A percentile compares a stretch with the other conserved stretches of the same genome.
These are phyloP conservation scores for Recurvirostra avosetta DNA, from an alignment of 2,113 vertebrate genomes.

Conservation along the genomic window DNA sequence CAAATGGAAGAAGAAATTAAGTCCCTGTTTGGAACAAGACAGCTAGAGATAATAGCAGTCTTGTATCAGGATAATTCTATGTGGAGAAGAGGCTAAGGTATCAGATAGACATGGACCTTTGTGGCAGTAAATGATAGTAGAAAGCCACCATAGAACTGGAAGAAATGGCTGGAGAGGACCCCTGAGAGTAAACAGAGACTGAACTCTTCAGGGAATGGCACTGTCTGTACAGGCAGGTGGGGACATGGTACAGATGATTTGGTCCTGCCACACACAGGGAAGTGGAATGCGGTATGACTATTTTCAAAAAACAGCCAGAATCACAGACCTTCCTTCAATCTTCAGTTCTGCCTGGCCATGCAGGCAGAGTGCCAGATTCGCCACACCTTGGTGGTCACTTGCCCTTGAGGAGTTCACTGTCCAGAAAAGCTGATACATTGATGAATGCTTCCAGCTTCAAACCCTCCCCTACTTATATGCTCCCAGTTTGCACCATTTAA, in stretches of 20 bases:
- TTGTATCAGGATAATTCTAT: background rate
- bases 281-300: rapidly evolving
- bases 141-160: background rate
- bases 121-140: background rate
- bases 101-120: background rate
- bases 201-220: background rate
- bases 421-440: background rate
- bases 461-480: background rate
- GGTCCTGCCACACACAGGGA: background rate
- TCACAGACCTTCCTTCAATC: background rate
- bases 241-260: background rate
- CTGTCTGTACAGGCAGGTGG: background rate
- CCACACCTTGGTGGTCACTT: too few species aligned
- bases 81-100: background rate
- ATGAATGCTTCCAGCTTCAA: background rate
- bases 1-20: background rate
- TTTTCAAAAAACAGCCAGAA: background rate
- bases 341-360: background rate
- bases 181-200: background rate
- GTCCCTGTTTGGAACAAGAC: background rate
- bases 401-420: background rate
- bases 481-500: background rate
- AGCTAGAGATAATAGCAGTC: background rate
- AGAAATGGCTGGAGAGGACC: background rate
- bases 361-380: background rate